Percentiles rank a stretch among this genome's conserved stretches.
phyloP scores from a whole-genome alignment of 1,140 invertebrate species.

The Zaprionus camerounensis region DNA sequence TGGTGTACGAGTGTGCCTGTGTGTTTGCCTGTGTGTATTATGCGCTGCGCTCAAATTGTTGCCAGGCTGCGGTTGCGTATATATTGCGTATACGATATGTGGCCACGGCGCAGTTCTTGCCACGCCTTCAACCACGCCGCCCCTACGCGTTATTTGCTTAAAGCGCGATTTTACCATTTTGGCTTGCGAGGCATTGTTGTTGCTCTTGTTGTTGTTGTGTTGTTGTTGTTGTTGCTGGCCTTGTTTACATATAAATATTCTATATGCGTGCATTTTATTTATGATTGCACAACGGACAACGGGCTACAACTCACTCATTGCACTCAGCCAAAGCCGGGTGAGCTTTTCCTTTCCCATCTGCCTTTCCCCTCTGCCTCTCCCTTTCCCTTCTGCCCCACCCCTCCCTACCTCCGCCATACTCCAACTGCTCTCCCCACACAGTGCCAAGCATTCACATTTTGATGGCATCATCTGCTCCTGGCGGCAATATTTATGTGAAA shows the following conservation, averaged over 20 bases:
- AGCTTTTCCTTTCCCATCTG: background rate
- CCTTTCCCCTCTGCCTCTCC: background rate
- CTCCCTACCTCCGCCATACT: background rate
- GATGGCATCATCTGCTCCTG: constrained; percentile 62
- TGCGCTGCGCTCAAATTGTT: constrained; percentile 39
- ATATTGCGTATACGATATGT: background rate
- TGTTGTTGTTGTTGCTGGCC: constrained; percentile 22
- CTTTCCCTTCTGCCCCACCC: background rate
- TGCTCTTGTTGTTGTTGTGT: constrained; percentile 16
- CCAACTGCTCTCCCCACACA: background rate
- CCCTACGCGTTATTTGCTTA: constrained; percentile 39
- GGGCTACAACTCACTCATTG: constrained; percentile 40
- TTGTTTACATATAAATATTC: constrained; percentile 71
- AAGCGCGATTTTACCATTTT: constrained; percentile 33
- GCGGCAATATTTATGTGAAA: constrained; percentile 50
- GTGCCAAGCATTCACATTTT: constrained; percentile 44
- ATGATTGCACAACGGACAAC: constrained; percentile 66
- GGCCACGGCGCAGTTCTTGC: constrained; percentile 27
- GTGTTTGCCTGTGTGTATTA: constrained; percentile 28
- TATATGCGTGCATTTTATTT: constrained; percentile 79
- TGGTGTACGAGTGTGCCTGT: background rate
- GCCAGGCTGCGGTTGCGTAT: constrained; percentile 17
- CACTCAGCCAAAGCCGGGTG: constrained; percentile 23
- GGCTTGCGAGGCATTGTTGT: constrained; percentile 9
- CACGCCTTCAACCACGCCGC: background rate